These are phyloP conservation scores for Macrosiphum euphorbiae DNA, from an alignment of 2,888 invertebrate genomes.

Conservation along the genomic window DNA sequence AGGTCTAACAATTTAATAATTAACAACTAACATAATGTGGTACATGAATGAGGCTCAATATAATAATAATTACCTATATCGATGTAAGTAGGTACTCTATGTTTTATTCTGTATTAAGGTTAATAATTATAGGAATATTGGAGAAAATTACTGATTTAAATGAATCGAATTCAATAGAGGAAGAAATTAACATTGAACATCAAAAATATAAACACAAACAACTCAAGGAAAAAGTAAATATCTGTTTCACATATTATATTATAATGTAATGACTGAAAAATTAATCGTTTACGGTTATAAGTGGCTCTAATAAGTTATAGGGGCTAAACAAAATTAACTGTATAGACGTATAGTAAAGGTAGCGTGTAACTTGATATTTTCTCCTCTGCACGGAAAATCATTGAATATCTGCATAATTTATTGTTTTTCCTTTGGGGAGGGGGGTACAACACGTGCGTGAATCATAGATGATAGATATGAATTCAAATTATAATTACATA, in stretches of 20 bases:
- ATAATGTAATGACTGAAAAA: too few relatives aligned
- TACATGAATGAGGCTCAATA: not conserved
- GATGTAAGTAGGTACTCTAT: not conserved
- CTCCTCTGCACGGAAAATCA: too few relatives aligned
- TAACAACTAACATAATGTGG: not conserved
- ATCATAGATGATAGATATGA: too few relatives aligned
- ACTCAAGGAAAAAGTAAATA: conserved; percentile 34
- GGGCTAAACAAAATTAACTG: too few relatives aligned
- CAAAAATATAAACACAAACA: not conserved
- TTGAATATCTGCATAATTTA: too few relatives aligned
- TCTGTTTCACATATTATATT: not conserved
- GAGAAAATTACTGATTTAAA: not conserved
- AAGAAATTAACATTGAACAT: not conserved
- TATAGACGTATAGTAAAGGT: too few relatives aligned
- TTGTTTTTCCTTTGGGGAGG: too few relatives aligned
- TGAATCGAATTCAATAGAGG: not conserved
- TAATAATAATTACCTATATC: not conserved
- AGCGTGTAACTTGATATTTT: too few relatives aligned
- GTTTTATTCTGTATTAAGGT: not conserved
- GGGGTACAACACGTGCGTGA: too few relatives aligned
- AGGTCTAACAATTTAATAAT: not conserved
- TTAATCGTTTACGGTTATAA: too few relatives aligned
- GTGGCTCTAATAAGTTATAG: too few relatives aligned
- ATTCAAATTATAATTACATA: too few relatives aligned
- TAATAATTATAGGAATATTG: not conserved